Evolutionary conservation across 2,797 vertebrate species (phyloP).

Genomic region (Hemitrygon akajei): DNA sequence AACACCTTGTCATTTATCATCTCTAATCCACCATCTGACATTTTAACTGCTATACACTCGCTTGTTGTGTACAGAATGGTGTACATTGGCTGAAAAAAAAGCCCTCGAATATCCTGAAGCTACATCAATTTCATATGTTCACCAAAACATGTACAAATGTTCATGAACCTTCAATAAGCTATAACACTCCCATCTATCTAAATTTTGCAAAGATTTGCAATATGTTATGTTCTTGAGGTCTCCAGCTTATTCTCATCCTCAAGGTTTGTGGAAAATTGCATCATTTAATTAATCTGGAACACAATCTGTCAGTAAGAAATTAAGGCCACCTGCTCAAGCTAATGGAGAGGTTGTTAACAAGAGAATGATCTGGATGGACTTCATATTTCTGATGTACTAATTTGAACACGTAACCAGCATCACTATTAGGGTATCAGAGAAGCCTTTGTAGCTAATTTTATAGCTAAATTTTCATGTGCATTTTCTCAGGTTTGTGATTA

Average conservation of each 20-base stretch:
- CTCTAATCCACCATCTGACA: background rate
- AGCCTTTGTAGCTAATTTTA: background rate
- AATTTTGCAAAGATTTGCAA: background rate
- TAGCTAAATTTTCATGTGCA: background rate
- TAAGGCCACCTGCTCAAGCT: background rate
- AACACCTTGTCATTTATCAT: background rate
- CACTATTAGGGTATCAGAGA: background rate
- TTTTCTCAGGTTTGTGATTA: background rate
- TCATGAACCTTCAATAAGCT: background rate
- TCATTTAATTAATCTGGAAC: background rate
- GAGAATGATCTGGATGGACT: background rate
- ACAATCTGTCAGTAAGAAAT: background rate
- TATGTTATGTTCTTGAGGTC: background rate
- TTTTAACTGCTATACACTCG: background rate
- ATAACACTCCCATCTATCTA: background rate
- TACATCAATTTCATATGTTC: background rate
- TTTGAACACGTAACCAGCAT: background rate
- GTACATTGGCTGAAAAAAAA: background rate
- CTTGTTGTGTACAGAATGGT: background rate
- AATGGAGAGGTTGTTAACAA: background rate
- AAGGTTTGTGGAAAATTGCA: background rate
- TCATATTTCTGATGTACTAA: background rate
- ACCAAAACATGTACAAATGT: no score
- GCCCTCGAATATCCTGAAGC: background rate
- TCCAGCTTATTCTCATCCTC: background rate